Base-by-base conservation (phyloP, 2,888 invertebrate genomes). In the Sphinx pinastri region DNA sequence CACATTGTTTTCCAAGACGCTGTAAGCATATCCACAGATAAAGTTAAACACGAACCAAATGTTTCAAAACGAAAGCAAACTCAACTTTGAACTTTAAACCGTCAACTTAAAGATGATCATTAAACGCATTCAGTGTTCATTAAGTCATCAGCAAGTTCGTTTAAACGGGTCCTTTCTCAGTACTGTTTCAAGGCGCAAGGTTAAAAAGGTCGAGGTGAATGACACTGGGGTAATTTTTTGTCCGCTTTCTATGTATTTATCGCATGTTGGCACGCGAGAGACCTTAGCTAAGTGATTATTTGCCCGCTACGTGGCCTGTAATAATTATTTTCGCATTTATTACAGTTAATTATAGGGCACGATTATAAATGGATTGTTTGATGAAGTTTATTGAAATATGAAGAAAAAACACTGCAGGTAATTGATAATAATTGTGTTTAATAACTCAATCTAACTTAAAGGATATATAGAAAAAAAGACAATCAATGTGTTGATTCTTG, bases 151-250 rank as follows among this genome's bases (percentile, higher is more conserved):
- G 82, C 78, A 82, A 74, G 82, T 84, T 88, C 84, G 87, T 85
- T 84, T 86, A 83, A 84, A 81, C 83, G 78, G 38, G 85, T 84
- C 82, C 86, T 86, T 88, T 84, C 82, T 81, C 80, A 79, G 77
- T 76, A 77, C 77, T 79, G 80, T 63, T 63, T 86, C 81, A 83
- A 83, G 83, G 84, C 81, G 83, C 87, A 87, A 88, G 87, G 90
- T 89, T 89, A 81, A 83, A 88, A 85, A 89, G 89, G 89, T 90
- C 88, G 89, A 85, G 85, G 88, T 87, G 82, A 88, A 87, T 87
- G 88, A 90, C 87, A 89, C 38, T 76, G 70, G 75, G 75, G 72
- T 74, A 71, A 55, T 80, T 79, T 84, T 84, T 85, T 83, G 81
- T 82, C 75, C 76, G 77, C 81, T 83, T 81, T 86, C 84, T 76